Percentiles rank a stretch among this genome's conserved stretches.
Conservation (phyloP, 2,113 vertebrate species). For the Ochotona princeps region DNA sequence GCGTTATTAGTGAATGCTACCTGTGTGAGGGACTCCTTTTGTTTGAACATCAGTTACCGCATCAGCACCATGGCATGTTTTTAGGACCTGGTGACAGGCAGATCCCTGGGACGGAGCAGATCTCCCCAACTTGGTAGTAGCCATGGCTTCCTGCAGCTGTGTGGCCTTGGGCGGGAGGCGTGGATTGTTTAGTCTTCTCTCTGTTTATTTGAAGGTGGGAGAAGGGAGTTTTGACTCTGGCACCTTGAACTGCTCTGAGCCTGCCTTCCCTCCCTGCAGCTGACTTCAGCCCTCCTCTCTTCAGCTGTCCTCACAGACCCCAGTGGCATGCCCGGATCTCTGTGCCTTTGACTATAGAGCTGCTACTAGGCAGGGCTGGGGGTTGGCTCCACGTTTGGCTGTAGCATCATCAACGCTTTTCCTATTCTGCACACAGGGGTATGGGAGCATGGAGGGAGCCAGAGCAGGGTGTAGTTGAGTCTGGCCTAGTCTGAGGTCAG, state of each 20-base stretch:
- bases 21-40: neutral
- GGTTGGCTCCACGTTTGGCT: no score
- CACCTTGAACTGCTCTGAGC: no score
- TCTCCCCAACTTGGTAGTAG: neutral
- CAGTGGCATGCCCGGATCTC: neutral
- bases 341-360: neutral
- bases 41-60: neutral
- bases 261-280: no score
- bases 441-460: neutral
- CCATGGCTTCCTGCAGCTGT: fast-evolving
- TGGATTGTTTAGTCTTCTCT: neutral
- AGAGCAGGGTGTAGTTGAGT: neutral
- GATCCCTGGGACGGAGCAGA: neutral
- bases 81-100: neutral
- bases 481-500: neutral
- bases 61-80: neutral
- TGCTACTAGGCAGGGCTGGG: neutral
- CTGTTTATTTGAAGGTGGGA: neutral
- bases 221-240: neutral
- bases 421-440: no score
- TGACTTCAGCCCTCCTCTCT: no score
- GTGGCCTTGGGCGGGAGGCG: neutral
- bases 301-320: no score
- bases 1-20: neutral
- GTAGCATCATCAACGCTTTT: no score